Evolutionary conservation across 1,140 invertebrate species (phyloP).

Genomic region (Phenacoccus solenopsis): DNA sequence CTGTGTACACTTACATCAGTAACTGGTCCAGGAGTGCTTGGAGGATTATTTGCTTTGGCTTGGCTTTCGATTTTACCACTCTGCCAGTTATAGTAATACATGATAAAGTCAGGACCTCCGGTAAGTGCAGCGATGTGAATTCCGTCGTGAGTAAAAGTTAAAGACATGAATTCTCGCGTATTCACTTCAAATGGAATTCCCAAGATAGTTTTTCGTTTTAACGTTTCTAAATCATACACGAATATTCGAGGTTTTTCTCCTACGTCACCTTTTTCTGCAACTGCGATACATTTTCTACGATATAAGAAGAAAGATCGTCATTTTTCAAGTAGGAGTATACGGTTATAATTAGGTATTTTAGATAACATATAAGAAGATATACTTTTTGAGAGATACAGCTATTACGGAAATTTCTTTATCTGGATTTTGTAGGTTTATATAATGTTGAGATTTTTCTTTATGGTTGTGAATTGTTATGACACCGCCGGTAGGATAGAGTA

Average conservation of each 20-base stretch:
- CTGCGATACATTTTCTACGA: slow-evolving; percentile 42
- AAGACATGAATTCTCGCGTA: slow-evolving; percentile 47
- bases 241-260: slow-evolving; percentile 44
- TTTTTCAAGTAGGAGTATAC: neutral
- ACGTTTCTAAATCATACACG: slow-evolving; percentile 48
- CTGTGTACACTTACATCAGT: slow-evolving; percentile 29
- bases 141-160: slow-evolving; percentile 65
- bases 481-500: slow-evolving; percentile 52
- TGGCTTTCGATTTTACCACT: slow-evolving; percentile 66
- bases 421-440: slow-evolving; percentile 37
- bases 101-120: slow-evolving; percentile 62
- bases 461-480: slow-evolving; percentile 50
- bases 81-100: slow-evolving; percentile 73
- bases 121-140: slow-evolving; percentile 64
- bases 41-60: slow-evolving; percentile 48
- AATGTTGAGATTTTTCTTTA: slow-evolving; percentile 33
- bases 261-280: slow-evolving; percentile 34
- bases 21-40: slow-evolving; percentile 41
- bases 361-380: slow-evolving; percentile 29
- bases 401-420: slow-evolving; percentile 40
- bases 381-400: slow-evolving; percentile 50
- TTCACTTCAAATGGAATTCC: slow-evolving; percentile 40
- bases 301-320: slow-evolving; percentile 22
- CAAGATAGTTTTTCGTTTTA: slow-evolving; percentile 46
- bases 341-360: too few species aligned